These are phyloP conservation scores for Sarcophaga carnaria DNA, from an alignment of 2,888 invertebrate genomes.

Conservation along the genomic window DNA sequence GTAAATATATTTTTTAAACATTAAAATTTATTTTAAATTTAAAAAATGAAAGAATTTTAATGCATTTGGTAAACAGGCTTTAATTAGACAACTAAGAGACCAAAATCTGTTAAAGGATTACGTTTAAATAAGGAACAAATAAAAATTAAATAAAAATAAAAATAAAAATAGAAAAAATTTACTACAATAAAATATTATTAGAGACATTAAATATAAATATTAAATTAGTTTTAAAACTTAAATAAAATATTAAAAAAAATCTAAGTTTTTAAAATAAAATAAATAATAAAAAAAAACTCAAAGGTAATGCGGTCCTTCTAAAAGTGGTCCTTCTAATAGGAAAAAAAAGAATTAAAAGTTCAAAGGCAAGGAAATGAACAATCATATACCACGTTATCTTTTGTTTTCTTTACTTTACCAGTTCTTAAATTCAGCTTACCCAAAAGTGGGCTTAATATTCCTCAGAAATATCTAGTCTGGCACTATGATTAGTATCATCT, in stretches of 20 bases:
- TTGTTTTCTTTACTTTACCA: too few species aligned
- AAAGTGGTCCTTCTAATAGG: too few species aligned
- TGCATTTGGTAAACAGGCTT: slow-evolving; percentile 69
- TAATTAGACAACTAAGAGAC: slow-evolving; percentile 68
- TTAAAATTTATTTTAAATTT: slow-evolving; percentile 15
- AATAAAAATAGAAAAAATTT: slow-evolving; percentile 16
- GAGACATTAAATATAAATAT: slow-evolving; percentile 19
- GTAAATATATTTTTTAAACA: slow-evolving; percentile 30
- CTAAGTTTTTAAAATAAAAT: background rate
- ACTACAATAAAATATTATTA: slow-evolving; percentile 3
- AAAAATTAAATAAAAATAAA: slow-evolving; percentile 16
- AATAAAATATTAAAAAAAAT: background rate
- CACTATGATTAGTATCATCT: too few species aligned
- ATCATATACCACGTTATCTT: too few species aligned
- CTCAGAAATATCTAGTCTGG: too few species aligned
- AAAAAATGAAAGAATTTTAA: slow-evolving; percentile 37
- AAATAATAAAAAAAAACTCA: background rate
- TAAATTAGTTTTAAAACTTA: slow-evolving; percentile 10
- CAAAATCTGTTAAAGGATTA: slow-evolving; percentile 43
- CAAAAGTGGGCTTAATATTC: too few species aligned
- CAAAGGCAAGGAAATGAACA: too few species aligned
- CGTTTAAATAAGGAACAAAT: slow-evolving; percentile 48
- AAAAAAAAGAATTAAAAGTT: too few species aligned
- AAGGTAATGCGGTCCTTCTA: background rate
- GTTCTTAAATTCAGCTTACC: too few species aligned